Base-by-base conservation (phyloP, 2,797 vertebrate species). In the Oreochromis mossambicus region DNA sequence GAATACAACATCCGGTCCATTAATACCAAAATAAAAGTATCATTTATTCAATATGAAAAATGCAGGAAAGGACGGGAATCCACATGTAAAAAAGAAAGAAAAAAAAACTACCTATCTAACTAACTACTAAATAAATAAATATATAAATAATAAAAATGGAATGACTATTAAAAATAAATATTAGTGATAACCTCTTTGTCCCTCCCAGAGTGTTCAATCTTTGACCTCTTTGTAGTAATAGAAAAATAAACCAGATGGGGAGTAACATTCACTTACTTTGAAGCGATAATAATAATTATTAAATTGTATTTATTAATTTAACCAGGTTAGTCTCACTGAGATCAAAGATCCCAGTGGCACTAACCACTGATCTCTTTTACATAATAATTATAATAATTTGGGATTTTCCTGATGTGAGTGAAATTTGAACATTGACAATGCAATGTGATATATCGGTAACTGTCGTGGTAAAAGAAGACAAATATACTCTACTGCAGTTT, bases 21-120 rank as follows among this genome's bases (percentile, higher is more conserved):
- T 0, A 1, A 7, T 70, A 77, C 19, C 90, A 91, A 36, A 89
- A 86, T 89, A 91, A 91, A 78, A 87, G 77, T 7, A 48, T 3
- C 0, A 5, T 4, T 15, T 50, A 14, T 50, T 55, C 8, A 5
- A 8, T 43, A 8, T 43, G 0, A 34, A 38, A 63, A 38, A 13
- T 46, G 38, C 21, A 48, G 10, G 21, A 17, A 70, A 24, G 41
- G 21, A 46, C 14, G 6, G 6, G 2, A 46, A 70, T 15, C 24
- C 21, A 26, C 24, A 29, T 10, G 15, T 73, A 32, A 48, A n/a
- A 61, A 19, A 32, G 6, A 21, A 24, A 26, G 26, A 26, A 19
- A 21, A 0, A 2, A 2, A 7, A 58, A 19, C 4, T 5, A 36
- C 36, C 10, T n/a, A 7, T n/a, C 10, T 36, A 36, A 36, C 17